Conservation (phyloP, 2,113 vertebrate genomes). For the Theristicus caerulescens region DNA sequence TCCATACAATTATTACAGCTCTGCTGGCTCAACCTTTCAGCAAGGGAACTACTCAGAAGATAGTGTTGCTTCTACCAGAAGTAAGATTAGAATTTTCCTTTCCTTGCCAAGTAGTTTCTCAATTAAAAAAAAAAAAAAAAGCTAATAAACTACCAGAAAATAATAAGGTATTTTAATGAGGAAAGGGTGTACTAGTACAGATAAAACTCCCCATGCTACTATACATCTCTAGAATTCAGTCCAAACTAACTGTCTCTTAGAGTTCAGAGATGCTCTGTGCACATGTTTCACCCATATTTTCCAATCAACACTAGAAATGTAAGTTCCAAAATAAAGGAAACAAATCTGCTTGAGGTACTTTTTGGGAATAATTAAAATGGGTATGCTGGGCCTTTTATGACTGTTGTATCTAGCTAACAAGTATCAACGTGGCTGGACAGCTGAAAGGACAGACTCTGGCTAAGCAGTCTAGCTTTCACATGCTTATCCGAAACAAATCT, state of each 20-base stretch:
- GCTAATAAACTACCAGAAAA: constrained; percentile 4
- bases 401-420: neutral
- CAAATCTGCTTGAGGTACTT: neutral
- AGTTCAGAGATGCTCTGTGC: neutral
- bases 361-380: neutral
- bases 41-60: neutral
- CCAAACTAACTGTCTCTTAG: neutral
- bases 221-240: neutral
- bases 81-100: constrained; percentile 1
- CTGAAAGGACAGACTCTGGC: neutral
- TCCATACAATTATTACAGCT: neutral
- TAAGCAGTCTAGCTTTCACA: neutral
- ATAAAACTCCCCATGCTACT: constrained; percentile 40
- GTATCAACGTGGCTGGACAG: neutral
- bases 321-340: neutral
- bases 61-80: neutral
- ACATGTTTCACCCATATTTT: neutral
- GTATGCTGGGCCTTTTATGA: neutral
- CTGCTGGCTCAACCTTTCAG: neutral
- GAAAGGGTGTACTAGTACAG: neutral
- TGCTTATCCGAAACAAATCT: neutral
- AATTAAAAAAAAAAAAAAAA: neutral
- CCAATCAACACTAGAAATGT: neutral
- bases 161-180: constrained; percentile 44
- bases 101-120: neutral